A percentile compares a stretch with the other conserved stretches of the same genome.
These are phyloP conservation scores for Pteria penguin DNA, from an alignment of 2,888 invertebrate species.

Conservation along the genomic window DNA sequence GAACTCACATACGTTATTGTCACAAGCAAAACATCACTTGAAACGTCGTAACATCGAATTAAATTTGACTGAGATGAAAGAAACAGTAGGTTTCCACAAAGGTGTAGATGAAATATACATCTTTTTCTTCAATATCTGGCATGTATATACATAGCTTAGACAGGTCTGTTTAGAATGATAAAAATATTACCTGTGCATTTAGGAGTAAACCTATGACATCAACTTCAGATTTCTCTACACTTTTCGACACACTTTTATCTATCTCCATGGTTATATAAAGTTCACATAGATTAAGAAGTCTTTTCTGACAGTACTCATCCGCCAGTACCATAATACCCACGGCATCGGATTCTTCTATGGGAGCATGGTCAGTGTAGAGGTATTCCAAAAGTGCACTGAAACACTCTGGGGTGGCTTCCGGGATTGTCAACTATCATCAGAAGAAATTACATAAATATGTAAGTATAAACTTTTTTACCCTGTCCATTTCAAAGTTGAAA, in stretches of 20 bases:
- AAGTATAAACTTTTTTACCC: no score
- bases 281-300: slow-evolving; percentile 75
- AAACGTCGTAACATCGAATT: no score
- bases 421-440: slow-evolving; percentile 67
- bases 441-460: no score
- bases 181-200: slow-evolving; percentile 74
- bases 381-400: slow-evolving; percentile 75
- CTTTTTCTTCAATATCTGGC: no score
- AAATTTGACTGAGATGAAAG: no score
- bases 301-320: slow-evolving; percentile 69
- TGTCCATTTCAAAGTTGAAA: no score
- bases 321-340: slow-evolving; percentile 72
- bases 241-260: slow-evolving; percentile 63
- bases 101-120: no score
- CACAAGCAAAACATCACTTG: no score
- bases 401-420: slow-evolving; percentile 57
- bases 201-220: slow-evolving; percentile 73
- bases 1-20: no score
- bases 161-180: no score
- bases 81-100: no score
- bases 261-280: slow-evolving; percentile 76
- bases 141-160: no score
- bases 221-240: slow-evolving; percentile 72
- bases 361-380: slow-evolving; percentile 76
- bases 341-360: slow-evolving; percentile 72